Conservation (phyloP, 1,140 invertebrate species). For the Nasonia vitripennis region DNA sequence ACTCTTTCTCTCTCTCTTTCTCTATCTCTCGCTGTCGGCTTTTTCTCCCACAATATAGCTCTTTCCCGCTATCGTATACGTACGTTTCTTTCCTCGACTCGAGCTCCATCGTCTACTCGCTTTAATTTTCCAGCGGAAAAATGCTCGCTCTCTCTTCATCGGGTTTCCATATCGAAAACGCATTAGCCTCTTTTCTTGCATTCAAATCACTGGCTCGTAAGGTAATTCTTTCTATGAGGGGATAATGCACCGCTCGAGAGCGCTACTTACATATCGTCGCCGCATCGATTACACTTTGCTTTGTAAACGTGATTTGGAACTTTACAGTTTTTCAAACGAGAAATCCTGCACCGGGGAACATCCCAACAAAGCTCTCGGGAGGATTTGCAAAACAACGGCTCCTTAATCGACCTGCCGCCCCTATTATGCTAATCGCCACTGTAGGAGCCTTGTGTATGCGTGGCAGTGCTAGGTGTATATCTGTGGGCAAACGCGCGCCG, state of each 20-base stretch:
- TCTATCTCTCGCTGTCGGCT: too few species aligned
- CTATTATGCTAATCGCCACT: neutral
- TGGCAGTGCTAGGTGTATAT: neutral
- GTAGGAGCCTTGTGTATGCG: neutral
- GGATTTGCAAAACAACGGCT: neutral
- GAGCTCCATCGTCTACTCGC: neutral
- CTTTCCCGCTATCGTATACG: neutral
- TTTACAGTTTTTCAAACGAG: neutral
- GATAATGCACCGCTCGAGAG: neutral
- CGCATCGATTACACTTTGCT: too few species aligned
- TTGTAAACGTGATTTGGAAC: neutral
- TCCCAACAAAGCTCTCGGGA: too few species aligned
- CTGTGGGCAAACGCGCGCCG: neutral
- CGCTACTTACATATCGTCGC: neutral
- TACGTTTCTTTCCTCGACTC: neutral
- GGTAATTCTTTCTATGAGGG: neutral
- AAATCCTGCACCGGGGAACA: too few species aligned
- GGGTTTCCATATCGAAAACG: constrained; percentile 37
- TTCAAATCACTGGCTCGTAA: constrained; percentile 33
- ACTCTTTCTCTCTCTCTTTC: neutral
- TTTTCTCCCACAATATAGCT: neutral
- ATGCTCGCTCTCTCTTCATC: constrained; percentile 10
- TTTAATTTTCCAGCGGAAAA: constrained; percentile 27
- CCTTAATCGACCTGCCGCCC: neutral
- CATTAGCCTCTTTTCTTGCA: constrained; percentile 18